Evolutionary conservation across 2,113 vertebrate genomes (phyloP).

Genomic region (Urocynchramus pylzowi): DNA sequence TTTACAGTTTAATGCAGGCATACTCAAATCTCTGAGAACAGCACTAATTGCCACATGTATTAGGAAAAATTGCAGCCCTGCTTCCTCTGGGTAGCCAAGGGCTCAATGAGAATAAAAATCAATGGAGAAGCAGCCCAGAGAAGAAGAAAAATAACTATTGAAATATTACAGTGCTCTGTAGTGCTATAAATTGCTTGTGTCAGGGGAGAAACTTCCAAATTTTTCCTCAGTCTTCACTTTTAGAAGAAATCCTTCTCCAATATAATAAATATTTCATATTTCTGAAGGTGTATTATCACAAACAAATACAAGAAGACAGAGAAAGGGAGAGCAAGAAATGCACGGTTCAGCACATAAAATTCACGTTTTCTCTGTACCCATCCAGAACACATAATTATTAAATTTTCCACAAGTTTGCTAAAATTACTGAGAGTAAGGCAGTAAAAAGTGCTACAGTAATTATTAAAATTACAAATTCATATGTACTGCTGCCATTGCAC

Average conservation of each 20-base stretch:
- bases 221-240: background rate
- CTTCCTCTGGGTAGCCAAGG: background rate
- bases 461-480: background rate
- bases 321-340: background rate
- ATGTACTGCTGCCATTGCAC: background rate
- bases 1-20: background rate
- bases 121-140: background rate
- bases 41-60: background rate
- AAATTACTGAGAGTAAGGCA: background rate
- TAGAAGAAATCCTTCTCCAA: background rate
- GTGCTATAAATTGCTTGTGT: background rate
- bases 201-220: background rate
- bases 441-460: background rate
- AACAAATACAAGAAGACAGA: background rate
- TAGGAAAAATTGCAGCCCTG: conserved; percentile 1
- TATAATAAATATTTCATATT: background rate
- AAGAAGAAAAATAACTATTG: conserved; percentile 33
- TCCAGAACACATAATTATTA: background rate
- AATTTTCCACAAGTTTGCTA: background rate
- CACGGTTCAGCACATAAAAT: background rate
- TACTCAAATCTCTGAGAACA: background rate
- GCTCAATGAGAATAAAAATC: conserved; percentile 35
- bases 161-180: background rate
- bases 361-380: background rate
- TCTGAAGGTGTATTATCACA: background rate